These are phyloP conservation scores for Drosophila saltans DNA, from an alignment of 1,140 invertebrate species.

Conservation along the genomic window DNA sequence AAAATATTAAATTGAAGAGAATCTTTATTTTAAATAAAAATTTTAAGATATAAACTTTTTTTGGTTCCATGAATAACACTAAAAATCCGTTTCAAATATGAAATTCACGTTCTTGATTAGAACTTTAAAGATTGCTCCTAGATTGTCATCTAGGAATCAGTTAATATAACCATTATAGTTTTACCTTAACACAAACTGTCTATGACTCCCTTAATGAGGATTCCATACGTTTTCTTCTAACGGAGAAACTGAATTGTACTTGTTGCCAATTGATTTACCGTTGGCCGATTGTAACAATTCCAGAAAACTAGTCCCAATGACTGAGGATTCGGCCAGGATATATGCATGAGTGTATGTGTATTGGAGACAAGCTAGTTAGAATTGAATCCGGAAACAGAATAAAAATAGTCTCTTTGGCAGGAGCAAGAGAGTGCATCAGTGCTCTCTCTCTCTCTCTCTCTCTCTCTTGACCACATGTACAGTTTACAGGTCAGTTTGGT, in stretches of 20 bases:
- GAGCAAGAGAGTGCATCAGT: background rate
- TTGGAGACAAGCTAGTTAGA: background rate
- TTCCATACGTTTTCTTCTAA: background rate
- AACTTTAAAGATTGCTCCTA: too few species aligned
- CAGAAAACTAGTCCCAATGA: background rate
- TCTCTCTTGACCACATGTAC: background rate
- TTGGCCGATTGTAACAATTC: conserved; percentile 2
- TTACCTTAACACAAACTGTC: too few species aligned
- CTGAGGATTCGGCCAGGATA: background rate
- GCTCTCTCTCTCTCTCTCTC: background rate
- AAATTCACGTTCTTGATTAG: too few species aligned
- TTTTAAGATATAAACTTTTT: too few species aligned
- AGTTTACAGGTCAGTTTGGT: conserved; percentile 1
- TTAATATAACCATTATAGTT: too few species aligned
- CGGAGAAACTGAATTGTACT: background rate
- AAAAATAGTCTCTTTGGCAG: background rate
- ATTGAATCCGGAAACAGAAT: background rate
- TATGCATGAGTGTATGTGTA: background rate
- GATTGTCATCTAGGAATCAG: too few species aligned
- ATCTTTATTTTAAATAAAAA: too few species aligned
- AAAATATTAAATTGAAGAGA: too few species aligned
- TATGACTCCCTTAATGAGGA: too few species aligned
- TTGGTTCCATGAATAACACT: too few species aligned
- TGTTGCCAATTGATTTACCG: conserved; percentile 9
- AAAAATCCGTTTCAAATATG: too few species aligned